Conservation (phyloP, 2,113 vertebrate species). For the Petaurus breviceps region DNA sequence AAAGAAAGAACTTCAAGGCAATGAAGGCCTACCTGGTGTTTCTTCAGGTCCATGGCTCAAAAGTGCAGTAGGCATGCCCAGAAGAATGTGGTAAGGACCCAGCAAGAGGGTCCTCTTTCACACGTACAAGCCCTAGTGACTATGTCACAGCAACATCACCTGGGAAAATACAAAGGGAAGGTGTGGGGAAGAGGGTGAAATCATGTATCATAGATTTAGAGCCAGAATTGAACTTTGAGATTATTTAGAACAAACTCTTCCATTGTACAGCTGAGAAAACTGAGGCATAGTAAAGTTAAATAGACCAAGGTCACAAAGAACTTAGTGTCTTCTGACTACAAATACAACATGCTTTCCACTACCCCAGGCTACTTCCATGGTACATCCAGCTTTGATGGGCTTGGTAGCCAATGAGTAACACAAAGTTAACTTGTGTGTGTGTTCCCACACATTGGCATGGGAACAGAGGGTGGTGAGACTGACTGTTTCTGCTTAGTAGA, state of each 20-base stretch:
- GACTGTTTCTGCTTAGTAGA: background rate
- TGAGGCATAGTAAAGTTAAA: background rate
- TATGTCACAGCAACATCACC: constrained; percentile 75
- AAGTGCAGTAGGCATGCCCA: constrained; percentile 88
- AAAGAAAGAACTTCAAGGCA: background rate
- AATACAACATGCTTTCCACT: background rate
- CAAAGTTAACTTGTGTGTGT: background rate
- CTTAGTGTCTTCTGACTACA: background rate
- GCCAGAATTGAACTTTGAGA: background rate
- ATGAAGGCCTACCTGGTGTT: constrained; percentile 87
- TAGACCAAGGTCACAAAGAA: background rate
- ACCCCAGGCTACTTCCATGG: background rate
- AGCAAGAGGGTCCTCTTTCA: constrained; percentile 71
- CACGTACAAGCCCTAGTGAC: constrained; percentile 61
- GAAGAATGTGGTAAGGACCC: constrained; percentile 70
- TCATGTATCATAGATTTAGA: background rate
- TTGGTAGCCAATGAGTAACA: background rate
- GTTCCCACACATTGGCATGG: background rate
- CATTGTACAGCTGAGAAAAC: background rate
- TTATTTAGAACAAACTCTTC: background rate
- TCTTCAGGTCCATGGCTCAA: constrained; percentile 91
- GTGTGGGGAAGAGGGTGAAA: background rate
- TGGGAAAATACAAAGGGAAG: constrained; percentile 67
- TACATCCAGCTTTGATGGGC: background rate
- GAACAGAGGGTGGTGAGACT: accelerated